Evolutionary conservation across 2,113 vertebrate species (phyloP).

Genomic region (Brachyhypopomus gauderio): DNA sequence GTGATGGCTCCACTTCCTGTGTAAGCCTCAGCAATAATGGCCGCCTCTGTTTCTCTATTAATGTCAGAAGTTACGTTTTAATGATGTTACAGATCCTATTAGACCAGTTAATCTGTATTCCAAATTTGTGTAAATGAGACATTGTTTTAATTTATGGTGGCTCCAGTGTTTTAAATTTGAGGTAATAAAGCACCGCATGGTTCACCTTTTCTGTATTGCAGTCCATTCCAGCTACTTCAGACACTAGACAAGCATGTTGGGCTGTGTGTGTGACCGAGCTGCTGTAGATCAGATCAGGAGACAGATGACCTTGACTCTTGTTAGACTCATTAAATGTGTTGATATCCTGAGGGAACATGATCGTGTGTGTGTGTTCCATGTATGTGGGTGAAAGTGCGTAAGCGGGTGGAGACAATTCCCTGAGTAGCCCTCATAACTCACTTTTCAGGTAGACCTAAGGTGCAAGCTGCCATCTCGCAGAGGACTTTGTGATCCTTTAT

Average conservation of each 20-base stretch:
- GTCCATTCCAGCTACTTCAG: neutral
- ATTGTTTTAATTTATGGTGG: too few species aligned
- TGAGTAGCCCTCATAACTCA: neutral
- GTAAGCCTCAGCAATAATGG: neutral
- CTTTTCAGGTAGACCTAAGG: neutral
- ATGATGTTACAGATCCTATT: too few species aligned
- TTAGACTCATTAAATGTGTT: slow-evolving; percentile 52
- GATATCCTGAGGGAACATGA: slow-evolving; percentile 38
- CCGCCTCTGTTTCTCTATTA: neutral
- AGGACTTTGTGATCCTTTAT: neutral
- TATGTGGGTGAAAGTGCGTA: neutral
- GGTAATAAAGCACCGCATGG: neutral
- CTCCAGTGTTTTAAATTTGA: neutral
- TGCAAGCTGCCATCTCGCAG: too few species aligned
- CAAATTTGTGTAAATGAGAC: too few species aligned
- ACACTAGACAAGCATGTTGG: neutral
- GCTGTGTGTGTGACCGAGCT: neutral
- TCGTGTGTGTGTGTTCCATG: neutral
- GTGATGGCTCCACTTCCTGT: slow-evolving; percentile 2
- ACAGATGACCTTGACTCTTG: slow-evolving; percentile 50
- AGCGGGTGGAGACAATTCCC: slow-evolving; percentile 35
- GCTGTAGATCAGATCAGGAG: neutral
- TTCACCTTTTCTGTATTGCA: neutral
- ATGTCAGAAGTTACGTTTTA: neutral
- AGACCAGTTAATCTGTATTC: too few species aligned